Conservation (phyloP, 2,113 vertebrate species). For the Proterorhinus semilunaris region DNA sequence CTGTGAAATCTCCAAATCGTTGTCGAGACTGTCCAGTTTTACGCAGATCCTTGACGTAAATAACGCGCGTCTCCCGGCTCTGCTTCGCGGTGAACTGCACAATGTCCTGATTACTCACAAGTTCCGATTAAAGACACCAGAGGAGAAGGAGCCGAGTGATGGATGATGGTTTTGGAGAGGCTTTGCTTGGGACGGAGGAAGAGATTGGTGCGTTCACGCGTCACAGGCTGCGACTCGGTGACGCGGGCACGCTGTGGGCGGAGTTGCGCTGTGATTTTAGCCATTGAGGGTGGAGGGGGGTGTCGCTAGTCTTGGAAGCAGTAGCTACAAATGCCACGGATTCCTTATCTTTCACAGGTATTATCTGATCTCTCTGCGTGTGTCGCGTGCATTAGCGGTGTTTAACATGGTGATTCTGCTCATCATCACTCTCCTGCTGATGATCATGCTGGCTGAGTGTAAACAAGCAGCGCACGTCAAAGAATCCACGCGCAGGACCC, state of each 20-base stretch:
- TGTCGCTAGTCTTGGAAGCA: constrained; percentile 74
- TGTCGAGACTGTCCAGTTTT: constrained; percentile 42
- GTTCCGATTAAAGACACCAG: constrained; percentile 73
- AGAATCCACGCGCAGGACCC: neutral
- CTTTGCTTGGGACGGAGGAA: constrained; percentile 80
- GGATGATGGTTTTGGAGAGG: constrained; percentile 72
- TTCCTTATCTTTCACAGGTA: neutral
- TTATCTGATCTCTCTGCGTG: neutral
- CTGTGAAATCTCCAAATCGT: constrained; percentile 14
- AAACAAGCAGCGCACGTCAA: neutral
- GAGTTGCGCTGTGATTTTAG: constrained; percentile 63
- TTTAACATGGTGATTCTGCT: neutral
- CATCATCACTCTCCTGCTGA: neutral
- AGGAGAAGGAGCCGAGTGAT: constrained; percentile 53
- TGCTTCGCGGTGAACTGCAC: constrained; percentile 11
- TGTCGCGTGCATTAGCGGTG: neutral
- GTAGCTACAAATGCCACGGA: constrained; percentile 37
- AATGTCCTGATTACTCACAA: constrained; percentile 53
- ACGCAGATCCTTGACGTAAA: constrained; percentile 34
- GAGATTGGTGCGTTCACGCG: constrained; percentile 83
- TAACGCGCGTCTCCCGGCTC: constrained; percentile 45
- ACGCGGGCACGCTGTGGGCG: constrained; percentile 78
- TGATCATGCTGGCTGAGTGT: neutral
- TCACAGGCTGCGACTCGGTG: constrained; percentile 84
- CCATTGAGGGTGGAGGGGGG: constrained; percentile 37